Percentiles rank a stretch among this genome's conserved stretches.
These are phyloP conservation scores for Enteromius trimaculatus DNA, from an alignment of 2,797 vertebrate genomes.

Conservation along the genomic window DNA sequence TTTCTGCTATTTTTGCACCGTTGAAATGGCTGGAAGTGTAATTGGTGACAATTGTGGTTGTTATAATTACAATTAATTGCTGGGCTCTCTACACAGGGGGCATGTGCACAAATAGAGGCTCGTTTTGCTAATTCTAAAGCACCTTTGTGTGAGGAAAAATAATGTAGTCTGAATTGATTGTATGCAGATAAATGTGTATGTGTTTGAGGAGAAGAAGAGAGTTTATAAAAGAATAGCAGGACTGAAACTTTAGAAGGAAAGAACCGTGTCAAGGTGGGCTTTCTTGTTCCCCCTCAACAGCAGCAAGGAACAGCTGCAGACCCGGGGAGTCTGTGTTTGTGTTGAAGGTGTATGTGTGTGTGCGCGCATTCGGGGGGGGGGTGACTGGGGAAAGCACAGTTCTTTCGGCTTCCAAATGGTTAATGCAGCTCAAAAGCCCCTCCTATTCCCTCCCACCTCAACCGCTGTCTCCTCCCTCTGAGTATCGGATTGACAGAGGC, in stretches of 20 bases:
- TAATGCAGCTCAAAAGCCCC: constrained; percentile 67
- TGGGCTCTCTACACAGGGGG: neutral
- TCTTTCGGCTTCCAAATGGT: constrained; percentile 68
- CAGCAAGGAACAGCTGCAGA: constrained; percentile 54
- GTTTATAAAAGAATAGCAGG: constrained; percentile 20
- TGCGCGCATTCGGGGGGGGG: constrained; percentile 11
- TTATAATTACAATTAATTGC: constrained; percentile 23
- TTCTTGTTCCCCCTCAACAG: constrained; percentile 52
- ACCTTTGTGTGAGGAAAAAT: constrained; percentile 22
- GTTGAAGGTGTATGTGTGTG: constrained; percentile 50
- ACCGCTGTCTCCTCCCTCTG: constrained; percentile 63
- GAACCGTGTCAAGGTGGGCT: constrained; percentile 62
- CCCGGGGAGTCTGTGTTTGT: constrained; percentile 46
- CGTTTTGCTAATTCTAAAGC: neutral
- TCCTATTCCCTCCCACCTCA: constrained; percentile 39
- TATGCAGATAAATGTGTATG: constrained; percentile 7
- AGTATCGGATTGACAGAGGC: constrained; percentile 75
- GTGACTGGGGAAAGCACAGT: constrained; percentile 30
- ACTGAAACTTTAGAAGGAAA: constrained; percentile 50
- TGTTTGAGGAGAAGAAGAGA: neutral
- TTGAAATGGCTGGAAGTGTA: constrained; percentile 6
- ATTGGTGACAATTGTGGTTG: constrained; percentile 4
- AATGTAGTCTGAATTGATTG: constrained; percentile 16
- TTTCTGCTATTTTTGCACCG: constrained; percentile 7
- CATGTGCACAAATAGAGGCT: neutral